Base-by-base conservation (phyloP, 2,888 invertebrate genomes). In the Eupithecia inturbata region DNA sequence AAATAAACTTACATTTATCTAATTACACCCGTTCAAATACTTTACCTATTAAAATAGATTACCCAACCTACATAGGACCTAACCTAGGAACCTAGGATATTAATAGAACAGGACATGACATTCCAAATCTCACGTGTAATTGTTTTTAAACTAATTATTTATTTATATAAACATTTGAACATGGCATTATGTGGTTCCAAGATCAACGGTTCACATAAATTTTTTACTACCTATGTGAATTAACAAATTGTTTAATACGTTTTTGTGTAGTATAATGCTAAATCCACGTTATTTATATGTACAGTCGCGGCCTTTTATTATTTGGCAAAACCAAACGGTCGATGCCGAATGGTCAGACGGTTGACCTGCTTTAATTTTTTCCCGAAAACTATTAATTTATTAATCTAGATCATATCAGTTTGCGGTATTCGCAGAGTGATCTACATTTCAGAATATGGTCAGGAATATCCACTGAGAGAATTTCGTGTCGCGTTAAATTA, bases 371-470 rank as follows among this genome's bases (percentile, higher is more conserved):
- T 60, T 36, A 53, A 39, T 31, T 67, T 66, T 67, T 70, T 53
- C 39, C 68, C 7, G 64, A 31, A 62, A 71, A 67, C 63, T 68
- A 31, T 64, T 71, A 75, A 78, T 77, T 76, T 80, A 81, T 80
- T 77, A 74, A 79, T 76, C 70, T 60, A 74, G 68, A 75, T 77
- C 76, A 70, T 36, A 63, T 74, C 74, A 77, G 75, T 76, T 72
- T 68, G 53, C 68, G 80, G 79, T 72, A 79, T 79, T 80, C 77
- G 72, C 75, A 63, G 68, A 78, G 77, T 68, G 76, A 72, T 79
- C 79, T 71, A 77, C 76, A 78, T 81, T 80, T 81, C 74, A 74
- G 77, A 66, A 77, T 80, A 78, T 75, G 72, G 78, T 80, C 73
- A 80, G 76, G 73, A 76, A 67, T 68, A 75, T 62, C 69, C 31